Conservation (phyloP, 2,888 invertebrate species). For the Calameuta idolon region DNA sequence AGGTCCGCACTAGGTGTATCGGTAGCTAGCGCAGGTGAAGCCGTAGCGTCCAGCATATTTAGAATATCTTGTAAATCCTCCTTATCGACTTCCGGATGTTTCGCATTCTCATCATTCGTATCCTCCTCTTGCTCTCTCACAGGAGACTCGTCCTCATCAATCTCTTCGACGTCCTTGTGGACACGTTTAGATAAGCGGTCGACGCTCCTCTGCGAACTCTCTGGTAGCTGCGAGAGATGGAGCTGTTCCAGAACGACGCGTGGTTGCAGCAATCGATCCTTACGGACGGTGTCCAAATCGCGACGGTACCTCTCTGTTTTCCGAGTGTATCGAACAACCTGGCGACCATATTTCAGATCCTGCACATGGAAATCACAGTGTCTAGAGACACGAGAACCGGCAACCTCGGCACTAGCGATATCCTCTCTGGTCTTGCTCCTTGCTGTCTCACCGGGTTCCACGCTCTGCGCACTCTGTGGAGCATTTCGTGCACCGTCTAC, state of each 20-base stretch:
- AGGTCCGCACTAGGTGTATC: conserved; percentile 52
- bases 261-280: conserved; percentile 58
- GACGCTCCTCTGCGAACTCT: conserved; percentile 30
- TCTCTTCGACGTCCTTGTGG: conserved; percentile 23
- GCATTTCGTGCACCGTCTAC: conserved; percentile 45
- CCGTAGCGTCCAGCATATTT: conserved; percentile 56
- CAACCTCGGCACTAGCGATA: not conserved
- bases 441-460: not conserved
- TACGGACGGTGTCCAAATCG: conserved; percentile 35
- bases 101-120: conserved; percentile 58
- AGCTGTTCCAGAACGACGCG: conserved; percentile 61
- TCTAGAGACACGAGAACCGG: not conserved
- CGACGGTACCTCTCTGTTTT: conserved; percentile 57
- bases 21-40: conserved; percentile 52
- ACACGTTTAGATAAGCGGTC: not conserved
- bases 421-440: not conserved
- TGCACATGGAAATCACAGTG: not conserved
- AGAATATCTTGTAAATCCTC: conserved; percentile 57
- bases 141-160: conserved; percentile 15
- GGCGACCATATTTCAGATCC: not conserved
- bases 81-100: conserved; percentile 42
- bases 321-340: conserved; percentile 61
- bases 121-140: conserved; percentile 51
- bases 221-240: conserved; percentile 51
- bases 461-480: not conserved